Conservation (phyloP, 2,113 vertebrate species). For the Hemiprocne comata region DNA sequence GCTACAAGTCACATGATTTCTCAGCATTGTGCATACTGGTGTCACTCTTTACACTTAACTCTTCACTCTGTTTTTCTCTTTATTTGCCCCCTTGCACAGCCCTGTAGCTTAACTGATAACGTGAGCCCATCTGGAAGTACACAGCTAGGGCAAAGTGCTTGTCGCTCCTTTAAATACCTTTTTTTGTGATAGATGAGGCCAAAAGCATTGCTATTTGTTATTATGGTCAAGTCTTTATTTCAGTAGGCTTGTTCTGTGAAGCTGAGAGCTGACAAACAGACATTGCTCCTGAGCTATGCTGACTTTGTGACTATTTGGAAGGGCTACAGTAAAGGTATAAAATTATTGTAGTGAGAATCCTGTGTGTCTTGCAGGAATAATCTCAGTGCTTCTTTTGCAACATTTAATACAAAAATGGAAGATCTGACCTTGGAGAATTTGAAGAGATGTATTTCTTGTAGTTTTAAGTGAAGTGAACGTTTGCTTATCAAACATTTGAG, state of each 20-base stretch:
- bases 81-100: background rate
- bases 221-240: background rate
- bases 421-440: background rate
- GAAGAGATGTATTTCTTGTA: background rate
- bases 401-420: background rate
- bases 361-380: background rate
- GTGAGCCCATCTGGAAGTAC: rapidly evolving
- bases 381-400: background rate
- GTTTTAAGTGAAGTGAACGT: background rate
- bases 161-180: background rate
- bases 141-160: rapidly evolving
- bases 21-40: background rate
- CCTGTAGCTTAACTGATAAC: background rate
- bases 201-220: background rate
- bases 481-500: background rate
- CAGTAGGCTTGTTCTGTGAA: background rate
- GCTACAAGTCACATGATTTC: background rate
- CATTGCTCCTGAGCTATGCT: background rate
- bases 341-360: background rate
- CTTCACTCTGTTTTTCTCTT: background rate
- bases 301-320: background rate
- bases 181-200: background rate
- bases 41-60: background rate
- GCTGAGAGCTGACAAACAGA: background rate
- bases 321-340: background rate